phyloP scores from a whole-genome alignment of 2,113 vertebrate species.

The Neoarius graeffei region DNA sequence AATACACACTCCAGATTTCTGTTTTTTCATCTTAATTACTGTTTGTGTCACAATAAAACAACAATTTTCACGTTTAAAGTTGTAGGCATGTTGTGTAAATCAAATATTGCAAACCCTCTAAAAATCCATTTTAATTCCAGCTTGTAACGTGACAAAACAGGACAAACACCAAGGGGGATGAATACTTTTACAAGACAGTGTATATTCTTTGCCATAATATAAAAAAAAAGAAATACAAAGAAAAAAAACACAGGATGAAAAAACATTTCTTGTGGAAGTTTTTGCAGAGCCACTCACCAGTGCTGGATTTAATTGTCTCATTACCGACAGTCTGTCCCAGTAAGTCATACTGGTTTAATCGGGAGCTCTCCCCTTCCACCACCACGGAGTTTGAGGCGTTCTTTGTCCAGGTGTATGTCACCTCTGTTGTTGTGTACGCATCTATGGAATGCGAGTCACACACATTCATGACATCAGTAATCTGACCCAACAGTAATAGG shows the following conservation, averaged over 20 bases:
- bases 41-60: no score
- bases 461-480: neutral
- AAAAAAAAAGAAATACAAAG: neutral
- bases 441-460: conserved; percentile 69
- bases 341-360: conserved; percentile 95
- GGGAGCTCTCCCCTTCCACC: conserved; percentile 92
- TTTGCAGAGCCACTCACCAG: conserved; percentile 74
- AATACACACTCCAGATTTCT: no score
- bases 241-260: neutral
- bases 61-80: no score
- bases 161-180: no score
- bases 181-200: neutral
- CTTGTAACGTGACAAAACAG: no score
- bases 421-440: conserved; percentile 94
- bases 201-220: neutral
- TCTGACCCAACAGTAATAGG: neutral
- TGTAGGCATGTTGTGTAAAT: no score
- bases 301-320: conserved; percentile 95
- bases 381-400: conserved; percentile 95
- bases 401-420: conserved; percentile 93
- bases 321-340: conserved; percentile 94
- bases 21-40: no score
- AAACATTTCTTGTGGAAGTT: neutral
- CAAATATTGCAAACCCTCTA: no score
- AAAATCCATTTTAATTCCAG: no score